Evolutionary conservation across 2,113 vertebrate genomes (phyloP).

Genomic region (Nothocercus julius): DNA sequence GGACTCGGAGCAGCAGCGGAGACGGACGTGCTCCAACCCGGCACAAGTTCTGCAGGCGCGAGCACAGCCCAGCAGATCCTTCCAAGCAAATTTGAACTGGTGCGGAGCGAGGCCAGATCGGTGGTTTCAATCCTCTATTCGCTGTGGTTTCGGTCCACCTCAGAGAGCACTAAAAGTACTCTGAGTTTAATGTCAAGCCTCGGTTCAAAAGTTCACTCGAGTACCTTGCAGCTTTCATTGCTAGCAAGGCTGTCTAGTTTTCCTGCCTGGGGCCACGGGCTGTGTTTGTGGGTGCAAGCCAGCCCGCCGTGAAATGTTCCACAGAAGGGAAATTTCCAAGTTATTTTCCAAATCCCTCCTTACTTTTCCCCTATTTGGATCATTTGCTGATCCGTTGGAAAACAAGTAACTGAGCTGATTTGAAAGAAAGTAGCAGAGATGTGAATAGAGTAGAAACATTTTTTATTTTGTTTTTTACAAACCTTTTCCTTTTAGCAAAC

Average conservation of each 20-base stretch:
- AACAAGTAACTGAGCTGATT: neutral
- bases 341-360: neutral
- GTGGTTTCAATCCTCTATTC: neutral
- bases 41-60: neutral
- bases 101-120: neutral
- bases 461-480: neutral
- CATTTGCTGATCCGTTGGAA: neutral
- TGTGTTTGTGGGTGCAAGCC: accelerated
- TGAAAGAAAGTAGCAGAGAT: neutral
- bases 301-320: accelerated
- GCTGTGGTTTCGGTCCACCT: neutral
- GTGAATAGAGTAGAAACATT: neutral
- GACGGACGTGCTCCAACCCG: neutral
- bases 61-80: neutral
- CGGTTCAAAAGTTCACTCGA: neutral
- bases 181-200: neutral
- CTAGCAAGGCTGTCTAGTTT: neutral
- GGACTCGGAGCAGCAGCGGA: accelerated
- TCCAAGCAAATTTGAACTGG: neutral
- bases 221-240: neutral
- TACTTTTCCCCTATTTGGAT: neutral
- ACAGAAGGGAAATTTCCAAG: neutral
- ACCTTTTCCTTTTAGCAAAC: neutral
- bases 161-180: neutral
- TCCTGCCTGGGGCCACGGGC: accelerated